phyloP scores from a whole-genome alignment of 2,113 vertebrate species.

The Chitala chitala region DNA sequence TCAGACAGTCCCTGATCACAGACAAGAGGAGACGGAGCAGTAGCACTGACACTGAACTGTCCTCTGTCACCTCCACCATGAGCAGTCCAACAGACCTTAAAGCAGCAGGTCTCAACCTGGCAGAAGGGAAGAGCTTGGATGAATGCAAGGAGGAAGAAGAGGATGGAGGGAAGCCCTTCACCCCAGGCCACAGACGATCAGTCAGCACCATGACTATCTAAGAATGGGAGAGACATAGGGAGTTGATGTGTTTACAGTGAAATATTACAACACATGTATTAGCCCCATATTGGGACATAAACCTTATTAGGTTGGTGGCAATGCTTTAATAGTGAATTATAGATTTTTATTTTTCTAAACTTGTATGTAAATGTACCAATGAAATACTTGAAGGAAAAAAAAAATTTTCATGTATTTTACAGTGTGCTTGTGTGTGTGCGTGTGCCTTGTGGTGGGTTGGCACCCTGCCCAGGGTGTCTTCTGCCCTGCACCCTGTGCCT shows the following conservation, averaged over 20 bases:
- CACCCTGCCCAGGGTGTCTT: too few species aligned
- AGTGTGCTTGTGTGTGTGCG: too few species aligned
- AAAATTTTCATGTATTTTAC: too few species aligned
- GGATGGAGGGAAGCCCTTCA: background rate
- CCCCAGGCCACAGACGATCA: conserved; percentile 10
- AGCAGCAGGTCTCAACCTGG: conserved; percentile 15
- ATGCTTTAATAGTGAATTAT: too few species aligned
- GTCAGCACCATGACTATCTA: conserved; percentile 26
- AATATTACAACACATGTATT: background rate
- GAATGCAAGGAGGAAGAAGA: background rate
- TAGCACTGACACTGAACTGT: conserved; percentile 34
- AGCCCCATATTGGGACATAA: background rate
- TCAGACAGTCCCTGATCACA: conserved; percentile 63
- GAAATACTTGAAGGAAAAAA: background rate
- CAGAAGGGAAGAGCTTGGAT: background rate
- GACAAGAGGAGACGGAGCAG: conserved; percentile 60
- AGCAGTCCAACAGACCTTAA: conserved; percentile 25
- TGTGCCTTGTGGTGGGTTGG: too few species aligned
- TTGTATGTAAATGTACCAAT: background rate
- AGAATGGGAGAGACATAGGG: background rate
- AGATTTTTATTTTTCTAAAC: background rate
- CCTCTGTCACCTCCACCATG: conserved; percentile 37
- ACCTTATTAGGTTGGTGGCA: too few species aligned
- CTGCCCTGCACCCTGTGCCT: too few species aligned
- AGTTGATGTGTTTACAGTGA: background rate